Base-by-base conservation (phyloP, 2,888 invertebrate genomes). In the Pammene aurita region DNA sequence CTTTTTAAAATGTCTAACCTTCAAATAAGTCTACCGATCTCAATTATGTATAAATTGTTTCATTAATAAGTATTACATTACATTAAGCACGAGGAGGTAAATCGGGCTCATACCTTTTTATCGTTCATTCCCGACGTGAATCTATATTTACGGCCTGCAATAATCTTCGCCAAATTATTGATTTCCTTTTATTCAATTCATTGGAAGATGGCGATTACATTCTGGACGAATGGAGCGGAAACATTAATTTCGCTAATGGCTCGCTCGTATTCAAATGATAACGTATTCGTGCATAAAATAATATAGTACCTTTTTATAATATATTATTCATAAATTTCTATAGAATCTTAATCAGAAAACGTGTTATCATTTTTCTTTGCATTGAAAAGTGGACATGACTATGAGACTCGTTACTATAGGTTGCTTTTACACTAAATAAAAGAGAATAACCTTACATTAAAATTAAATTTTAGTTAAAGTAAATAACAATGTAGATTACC, bases 181-280 rank as follows among this genome's bases (percentile, higher is more conserved):
- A 81, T 72, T 72, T 78, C 74, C 74, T 67, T 71, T 71, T 73
- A 75, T 78, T 77, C 77, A 77, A 79, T 79, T 77, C 77, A 72
- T 76, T 74, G 72, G 73, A 78, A 76, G 65, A 75, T 75, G 73
- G 71, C 73, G 78, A 80, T 83, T 83, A 78, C 72, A 76, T 75
- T 78, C 75, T 73, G 75, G 76, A 78, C 77, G 74, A 79, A 77
- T 79, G 77, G 79, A 79, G 79, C 76, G 78, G 76, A 73, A 81
- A 81, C 81, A 83, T 85, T 86, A 83, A 86, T 87, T 85, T 80
- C 76, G 68, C 79, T 84, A 87, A 88, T 86, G 85, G 80, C 71
- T 76, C 76, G 71, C 71, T 70, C 74, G 73, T 74, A 81, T 80
- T 78, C 77, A 73, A 72, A 73, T 76, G 75, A 78, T 76, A 56